A percentile compares a stretch with the other conserved stretches of the same genome.
These are phyloP conservation scores for Anarsia innoxiella DNA, from an alignment of 2,888 invertebrate species.

Conservation along the genomic window DNA sequence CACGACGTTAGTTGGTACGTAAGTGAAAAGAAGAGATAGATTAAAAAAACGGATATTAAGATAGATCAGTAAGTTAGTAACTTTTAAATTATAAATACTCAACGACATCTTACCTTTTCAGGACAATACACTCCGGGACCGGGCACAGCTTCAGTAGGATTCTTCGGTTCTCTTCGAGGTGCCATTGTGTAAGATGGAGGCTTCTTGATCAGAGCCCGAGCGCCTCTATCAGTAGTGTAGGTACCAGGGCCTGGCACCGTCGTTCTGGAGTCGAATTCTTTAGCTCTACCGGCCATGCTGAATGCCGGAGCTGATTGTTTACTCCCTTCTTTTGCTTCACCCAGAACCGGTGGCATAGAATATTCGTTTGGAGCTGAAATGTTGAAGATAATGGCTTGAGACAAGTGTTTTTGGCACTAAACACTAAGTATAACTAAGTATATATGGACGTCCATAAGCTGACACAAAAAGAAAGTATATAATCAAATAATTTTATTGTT, in stretches of 20 bases:
- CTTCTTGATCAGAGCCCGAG: constrained; percentile 50
- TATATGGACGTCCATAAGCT: no score
- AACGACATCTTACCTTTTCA: constrained; percentile 76
- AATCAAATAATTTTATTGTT: no score
- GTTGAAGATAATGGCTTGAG: no score
- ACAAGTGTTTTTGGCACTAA: no score
- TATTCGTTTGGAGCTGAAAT: constrained; percentile 90
- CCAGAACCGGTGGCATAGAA: constrained; percentile 87
- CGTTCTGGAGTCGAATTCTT: constrained; percentile 57
- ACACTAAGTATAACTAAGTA: no score
- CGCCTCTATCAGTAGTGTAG: constrained; percentile 75
- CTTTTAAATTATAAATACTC: no score
- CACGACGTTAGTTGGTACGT: no score
- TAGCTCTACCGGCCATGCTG: constrained; percentile 89
- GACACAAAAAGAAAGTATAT: no score
- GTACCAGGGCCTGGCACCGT: constrained; percentile 89
- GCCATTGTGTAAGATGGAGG: constrained; percentile 93
- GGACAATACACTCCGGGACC: constrained; percentile 80
- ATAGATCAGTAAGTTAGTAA: no score
- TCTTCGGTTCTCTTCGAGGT: constrained; percentile 57
- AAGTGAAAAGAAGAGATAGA: no score
- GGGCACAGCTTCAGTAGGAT: constrained; percentile 54
- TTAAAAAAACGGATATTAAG: no score
- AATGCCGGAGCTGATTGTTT: constrained; percentile 88
- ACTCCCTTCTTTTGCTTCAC: constrained; percentile 68